phyloP scores from a whole-genome alignment of 2,113 vertebrate species.

The Lucifuga dentata region DNA sequence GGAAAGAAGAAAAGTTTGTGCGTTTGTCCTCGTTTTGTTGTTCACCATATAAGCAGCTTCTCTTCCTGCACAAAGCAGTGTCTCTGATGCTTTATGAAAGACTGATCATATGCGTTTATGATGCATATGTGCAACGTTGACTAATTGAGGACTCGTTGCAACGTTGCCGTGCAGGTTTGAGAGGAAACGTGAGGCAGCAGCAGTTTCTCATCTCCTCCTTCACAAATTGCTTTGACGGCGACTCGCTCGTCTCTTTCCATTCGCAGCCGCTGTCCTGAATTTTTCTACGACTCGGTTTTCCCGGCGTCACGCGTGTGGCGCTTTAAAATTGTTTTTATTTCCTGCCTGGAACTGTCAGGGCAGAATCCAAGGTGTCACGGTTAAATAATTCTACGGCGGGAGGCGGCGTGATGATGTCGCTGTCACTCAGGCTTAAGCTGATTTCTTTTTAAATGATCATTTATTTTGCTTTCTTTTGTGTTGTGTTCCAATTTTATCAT shows the following conservation, averaged over 20 bases:
- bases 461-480: slow-evolving; percentile 49
- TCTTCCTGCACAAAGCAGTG: slow-evolving; percentile 32
- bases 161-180: slow-evolving; percentile 9
- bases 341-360: slow-evolving; percentile 44
- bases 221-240: slow-evolving; percentile 71
- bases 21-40: no score
- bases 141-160: slow-evolving; percentile 26
- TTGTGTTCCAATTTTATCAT: slow-evolving; percentile 53
- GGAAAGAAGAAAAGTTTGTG: no score
- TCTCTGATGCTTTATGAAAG: slow-evolving; percentile 62
- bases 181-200: slow-evolving; percentile 15
- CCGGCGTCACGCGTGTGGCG: slow-evolving; percentile 11
- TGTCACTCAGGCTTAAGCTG: slow-evolving; percentile 64
- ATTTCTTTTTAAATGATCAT: slow-evolving; percentile 66
- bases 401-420: slow-evolving; percentile 51
- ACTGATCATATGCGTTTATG: slow-evolving; percentile 33
- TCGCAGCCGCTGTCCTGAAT: slow-evolving; percentile 55
- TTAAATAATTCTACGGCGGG: slow-evolving; percentile 64
- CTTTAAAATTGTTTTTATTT: slow-evolving; percentile 58
- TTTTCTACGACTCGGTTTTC: slow-evolving; percentile 50
- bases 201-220: slow-evolving; percentile 36
- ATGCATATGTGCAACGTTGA: background rate
- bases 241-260: slow-evolving; percentile 68
- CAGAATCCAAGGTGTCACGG: slow-evolving; percentile 43
- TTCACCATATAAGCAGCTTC: no score